Evolutionary conservation across 1,140 invertebrate genomes (phyloP).

Genomic region (Orchestia grillus): DNA sequence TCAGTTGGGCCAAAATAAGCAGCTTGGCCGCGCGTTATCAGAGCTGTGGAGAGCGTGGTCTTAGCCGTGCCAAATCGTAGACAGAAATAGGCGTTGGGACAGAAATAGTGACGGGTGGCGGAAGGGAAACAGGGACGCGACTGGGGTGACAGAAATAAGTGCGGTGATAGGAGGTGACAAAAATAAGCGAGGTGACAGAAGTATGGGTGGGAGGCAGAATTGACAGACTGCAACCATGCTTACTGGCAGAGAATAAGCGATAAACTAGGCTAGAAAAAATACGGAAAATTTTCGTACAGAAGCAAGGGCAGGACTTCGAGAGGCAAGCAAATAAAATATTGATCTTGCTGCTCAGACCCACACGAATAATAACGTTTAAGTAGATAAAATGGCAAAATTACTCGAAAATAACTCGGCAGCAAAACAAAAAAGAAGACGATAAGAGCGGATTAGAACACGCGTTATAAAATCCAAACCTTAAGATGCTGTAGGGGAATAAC

Average conservation of each 20-base stretch:
- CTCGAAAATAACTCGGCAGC: too few species aligned
- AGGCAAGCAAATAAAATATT: too few species aligned
- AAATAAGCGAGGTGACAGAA: background rate
- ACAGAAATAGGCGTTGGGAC: conserved; percentile 21
- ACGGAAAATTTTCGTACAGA: background rate
- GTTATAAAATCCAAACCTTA: too few species aligned
- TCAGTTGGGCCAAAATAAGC: background rate
- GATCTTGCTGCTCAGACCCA: too few species aligned
- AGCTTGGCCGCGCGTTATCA: conserved; percentile 1
- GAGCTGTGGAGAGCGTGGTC: background rate
- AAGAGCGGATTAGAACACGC: too few species aligned
- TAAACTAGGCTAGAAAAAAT: background rate
- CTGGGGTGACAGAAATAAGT: background rate
- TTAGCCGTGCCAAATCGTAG: background rate
- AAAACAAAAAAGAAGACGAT: too few species aligned
- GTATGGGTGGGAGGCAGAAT: background rate
- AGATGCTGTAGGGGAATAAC: too few species aligned
- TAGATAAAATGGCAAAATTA: too few species aligned
- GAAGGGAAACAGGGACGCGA: background rate
- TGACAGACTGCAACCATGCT: background rate
- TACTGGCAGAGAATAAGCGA: background rate
- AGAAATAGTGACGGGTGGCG: conserved; percentile 43
- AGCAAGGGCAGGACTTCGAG: too few species aligned
- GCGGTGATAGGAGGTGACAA: background rate
- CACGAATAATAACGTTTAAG: too few species aligned